Evolutionary conservation across 1,140 invertebrate species (phyloP), one percentile per base, ranked within the genome.

Genomic region (Tetraneura akinire): DNA sequence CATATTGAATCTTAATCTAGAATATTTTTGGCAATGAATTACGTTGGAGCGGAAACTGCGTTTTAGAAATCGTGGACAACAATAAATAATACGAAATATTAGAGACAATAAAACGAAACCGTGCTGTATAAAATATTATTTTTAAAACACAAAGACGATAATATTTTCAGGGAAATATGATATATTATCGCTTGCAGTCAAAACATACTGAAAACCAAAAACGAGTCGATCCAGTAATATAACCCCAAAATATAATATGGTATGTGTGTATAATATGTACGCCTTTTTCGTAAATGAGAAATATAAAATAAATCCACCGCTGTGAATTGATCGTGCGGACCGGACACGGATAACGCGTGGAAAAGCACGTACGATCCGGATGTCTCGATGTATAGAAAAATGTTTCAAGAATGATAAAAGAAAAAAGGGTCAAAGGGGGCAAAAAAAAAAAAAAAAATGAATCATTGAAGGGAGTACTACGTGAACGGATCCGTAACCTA

Each of bases 361-460:
- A 68, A 68, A 68, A 42, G 64, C 64, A 68, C 64, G 64, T 68
- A n/a, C n/a, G n/a, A n/a, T n/a, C 47, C 64, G 64, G 29, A 23
- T 37, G 64, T 45, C 37, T 11, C 18, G 16, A 32, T 23, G 11
- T 11, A 45, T 37, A 32, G n/a, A 64, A 37, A 64, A 37, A 42
- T 32, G 29, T 37, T 32, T 21, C n/a, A 11, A 1, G 64, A 45
- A 68, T n/a, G 47, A 68, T n/a, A n/a, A n/a, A n/a, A n/a, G n/a
- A n/a, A n/a, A n/a, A n/a, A n/a, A n/a, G n/a, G n/a, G n/a, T n/a
- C n/a, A 45, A 68, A 16, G 37, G 64, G n/a, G 21, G 64, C 45
- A 68, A 42, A 68, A 42, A 45, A 68, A 23, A 64, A 29, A 60
- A 26, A 23, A 57, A 57, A 23, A n/a, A 23, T 26, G 21, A 14